A percentile compares a stretch with the other conserved stretches of the same genome.
Evolutionary conservation across 2,113 vertebrate genomes (phyloP).

Genomic region (Crotophaga sulcirostris): DNA sequence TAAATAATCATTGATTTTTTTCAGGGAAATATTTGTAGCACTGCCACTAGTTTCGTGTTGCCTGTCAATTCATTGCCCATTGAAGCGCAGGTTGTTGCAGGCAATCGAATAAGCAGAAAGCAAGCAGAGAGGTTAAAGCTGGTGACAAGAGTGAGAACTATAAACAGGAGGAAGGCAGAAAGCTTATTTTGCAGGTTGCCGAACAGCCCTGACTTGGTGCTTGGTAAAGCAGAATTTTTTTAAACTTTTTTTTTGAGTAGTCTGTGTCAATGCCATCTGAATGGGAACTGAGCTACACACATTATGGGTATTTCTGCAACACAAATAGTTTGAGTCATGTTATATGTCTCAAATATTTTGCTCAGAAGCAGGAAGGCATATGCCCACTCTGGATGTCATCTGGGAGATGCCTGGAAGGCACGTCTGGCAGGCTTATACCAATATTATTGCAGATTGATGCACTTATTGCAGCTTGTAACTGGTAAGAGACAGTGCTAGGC

Average conservation of each 20-base stretch:
- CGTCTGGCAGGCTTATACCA: not conserved
- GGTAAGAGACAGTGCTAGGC: not conserved
- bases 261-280: not conserved
- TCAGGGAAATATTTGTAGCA: not conserved
- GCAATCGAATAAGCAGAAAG: not conserved
- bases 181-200: not conserved
- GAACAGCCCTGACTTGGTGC: not conserved
- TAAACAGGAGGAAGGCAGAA: not conserved
- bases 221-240: not conserved
- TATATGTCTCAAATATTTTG: conserved; percentile 37
- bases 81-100: not conserved
- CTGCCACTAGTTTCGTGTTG: not conserved
- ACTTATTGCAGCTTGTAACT: not conserved
- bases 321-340: conserved; percentile 11
- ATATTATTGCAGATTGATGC: not conserved
- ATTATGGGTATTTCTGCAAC: not conserved
- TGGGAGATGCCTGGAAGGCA: conserved; percentile 23
- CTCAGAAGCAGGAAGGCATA: not conserved
- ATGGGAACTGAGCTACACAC: not conserved
- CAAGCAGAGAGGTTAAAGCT: not conserved
- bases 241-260: not conserved
- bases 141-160: not conserved
- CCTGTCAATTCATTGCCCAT: conserved; percentile 30
- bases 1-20: conserved; percentile 29
- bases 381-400: conserved; percentile 21